phyloP scores from a whole-genome alignment of 1,140 invertebrate species.

The Drosophila arizonae region DNA sequence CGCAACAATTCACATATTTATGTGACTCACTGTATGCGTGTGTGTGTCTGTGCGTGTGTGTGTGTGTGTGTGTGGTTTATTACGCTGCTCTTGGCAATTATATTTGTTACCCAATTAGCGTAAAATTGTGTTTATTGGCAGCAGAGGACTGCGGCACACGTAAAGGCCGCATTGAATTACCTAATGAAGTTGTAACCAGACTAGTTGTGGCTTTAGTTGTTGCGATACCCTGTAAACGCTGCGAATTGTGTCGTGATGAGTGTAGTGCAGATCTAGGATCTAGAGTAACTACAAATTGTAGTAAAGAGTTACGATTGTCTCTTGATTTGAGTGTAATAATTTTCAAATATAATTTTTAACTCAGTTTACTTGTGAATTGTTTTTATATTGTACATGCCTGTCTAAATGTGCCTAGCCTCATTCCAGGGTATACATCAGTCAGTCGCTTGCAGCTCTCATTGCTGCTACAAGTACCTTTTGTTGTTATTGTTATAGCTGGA shows the following conservation, averaged over 20 bases:
- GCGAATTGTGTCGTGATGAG: not conserved
- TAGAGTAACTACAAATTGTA: too few relatives aligned
- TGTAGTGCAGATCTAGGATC: not conserved
- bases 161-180: conserved; percentile 66
- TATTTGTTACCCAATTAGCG: conserved; percentile 82
- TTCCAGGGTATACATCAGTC: not conserved
- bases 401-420: too few relatives aligned
- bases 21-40: conserved; percentile 20
- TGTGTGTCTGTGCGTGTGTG: conserved; percentile 23
- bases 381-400: too few relatives aligned
- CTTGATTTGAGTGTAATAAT: too few relatives aligned
- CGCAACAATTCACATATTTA: conserved; percentile 57
- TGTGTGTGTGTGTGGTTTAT: conserved; percentile 75
- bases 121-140: conserved; percentile 81
- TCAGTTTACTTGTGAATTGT: too few relatives aligned
- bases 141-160: conserved; percentile 39
- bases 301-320: too few relatives aligned
- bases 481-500: conserved; percentile 7
- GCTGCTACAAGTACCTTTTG: not conserved
- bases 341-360: too few relatives aligned
- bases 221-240: not conserved
- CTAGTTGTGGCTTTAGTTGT: conserved; percentile 8
- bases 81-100: conserved; percentile 81
- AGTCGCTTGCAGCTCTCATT: not conserved
- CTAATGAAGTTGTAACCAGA: conserved; percentile 75